Evolutionary conservation across 2,888 invertebrate genomes (phyloP), one percentile per base, ranked within the genome.

Genomic region (Ornithoptera alexandrae): DNA sequence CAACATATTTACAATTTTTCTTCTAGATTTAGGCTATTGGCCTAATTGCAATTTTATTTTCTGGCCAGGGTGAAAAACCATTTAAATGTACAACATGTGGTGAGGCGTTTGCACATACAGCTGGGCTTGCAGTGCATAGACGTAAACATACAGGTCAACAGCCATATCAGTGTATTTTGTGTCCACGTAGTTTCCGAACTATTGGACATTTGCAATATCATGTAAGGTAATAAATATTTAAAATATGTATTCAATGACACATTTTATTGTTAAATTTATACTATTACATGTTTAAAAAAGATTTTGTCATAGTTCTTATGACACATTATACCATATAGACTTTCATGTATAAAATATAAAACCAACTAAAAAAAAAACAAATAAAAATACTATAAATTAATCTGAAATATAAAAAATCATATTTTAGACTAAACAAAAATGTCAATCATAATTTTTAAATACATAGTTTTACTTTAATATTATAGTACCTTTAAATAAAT

Each of bases 121-220:
- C 93, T 0, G 92, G 92, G 0, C 74, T 93, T 22, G 81, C 85
- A 0, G 84, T 88, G 0, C 93, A 93, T 74, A 84, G 79, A 71
- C 84, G 92, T 0, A 90, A 89, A 69, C 93, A 93, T 72, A 87
- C 92, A 0, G 93, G 93, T 0, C 86, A 87, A 68, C 81, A 79
- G n/a, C 93, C 93, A 0, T 93, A 93, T 73, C 79, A 81, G 15
- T 93, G 93, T 71, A 75, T 83, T 10, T 76, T 93, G 57, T 93
- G 93, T 65, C 88, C 91, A 0, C 84, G 87, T 12, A 85, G 83
- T 30, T 93, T 93, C 73, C 80, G 91, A 1, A 93, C 93, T 18
- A 77, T 84, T n/a, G 92, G 92, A 15, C 92, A 93, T 72, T 78
- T 92, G 58, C 89, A 90, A 73, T 93, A 93, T 75, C 93, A 60